Base-by-base conservation (phyloP, 2,888 invertebrate genomes). In the Chironomus tentans region DNA sequence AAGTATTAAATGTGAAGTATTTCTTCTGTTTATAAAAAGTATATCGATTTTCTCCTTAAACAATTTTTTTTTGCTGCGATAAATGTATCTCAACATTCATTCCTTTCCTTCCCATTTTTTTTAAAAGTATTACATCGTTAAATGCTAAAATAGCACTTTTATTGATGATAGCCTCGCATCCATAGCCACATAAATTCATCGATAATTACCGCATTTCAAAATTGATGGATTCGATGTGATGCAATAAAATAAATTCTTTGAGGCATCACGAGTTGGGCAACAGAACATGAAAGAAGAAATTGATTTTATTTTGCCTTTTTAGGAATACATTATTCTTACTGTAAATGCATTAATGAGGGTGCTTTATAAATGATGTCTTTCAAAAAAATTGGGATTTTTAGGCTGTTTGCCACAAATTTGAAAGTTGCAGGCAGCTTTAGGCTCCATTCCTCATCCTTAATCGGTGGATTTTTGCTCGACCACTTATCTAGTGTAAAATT, bases 211-310 rank as follows among this genome's bases (percentile, higher is more conserved):
- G 65, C 65, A 21, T 65, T 65, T 24, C 13, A 21, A 65, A 65
- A 65, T 65, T 65, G 65, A 65, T 65, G 65, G 65, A 65, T 65
- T 65, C 65, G 65, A 65, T 24, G 65, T 65, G 65, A 65, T 65
- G 65, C 65, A 65, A 65, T 65, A 65, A 65, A 65, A 65, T 65
- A 65, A 65, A 65, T 65, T 65, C 65, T 65, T 65, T 18, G 21
- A 65, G 65, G 65, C 65, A 65, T 65, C 65, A 65, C 65, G 56
- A 56, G 56, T 38, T 38, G 10, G 38, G 38, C 38, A 38, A 38
- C 38, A 38, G 38, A 38, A 38, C 38, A 38, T 38, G 38, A 38
- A 38, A 38, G 38, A 38, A 56, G 18, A 56, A 56, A 56, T 56
- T 56, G 56, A 56, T 56, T 56, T 56, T 56, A 38, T 38, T 38